Conservation (phyloP, 2,888 invertebrate genomes). For the Antitype chi region DNA sequence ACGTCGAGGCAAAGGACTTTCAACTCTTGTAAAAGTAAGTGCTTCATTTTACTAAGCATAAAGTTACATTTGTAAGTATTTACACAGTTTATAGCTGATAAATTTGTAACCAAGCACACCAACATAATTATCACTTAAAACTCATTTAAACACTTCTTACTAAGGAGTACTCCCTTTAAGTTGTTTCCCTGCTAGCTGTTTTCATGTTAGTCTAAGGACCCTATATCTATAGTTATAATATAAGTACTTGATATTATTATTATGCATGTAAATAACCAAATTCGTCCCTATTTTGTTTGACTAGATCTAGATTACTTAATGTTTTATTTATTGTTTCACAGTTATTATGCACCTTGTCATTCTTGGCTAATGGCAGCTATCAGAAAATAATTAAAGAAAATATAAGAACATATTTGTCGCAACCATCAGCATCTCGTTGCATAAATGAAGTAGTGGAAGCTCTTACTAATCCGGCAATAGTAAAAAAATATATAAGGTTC, state of each 20-base stretch:
- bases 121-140: neutral
- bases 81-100: conserved; percentile 3
- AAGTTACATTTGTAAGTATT: neutral
- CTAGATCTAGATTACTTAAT: no score
- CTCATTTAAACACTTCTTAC: neutral
- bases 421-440: conserved; percentile 19
- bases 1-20: neutral
- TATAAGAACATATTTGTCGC: conserved; percentile 9
- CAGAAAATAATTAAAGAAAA: conserved; percentile 17
- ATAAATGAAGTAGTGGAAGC: conserved; percentile 22
- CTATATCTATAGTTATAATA: no score
- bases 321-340: no score
- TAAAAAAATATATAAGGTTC: conserved; percentile 16
- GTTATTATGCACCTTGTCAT: neutral
- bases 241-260: no score
- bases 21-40: no score
- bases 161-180: no score
- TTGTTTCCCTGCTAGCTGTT: no score
- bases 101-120: neutral
- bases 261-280: no score
- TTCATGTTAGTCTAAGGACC: no score
- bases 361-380: conserved; percentile 19
- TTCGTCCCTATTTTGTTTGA: no score
- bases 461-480: conserved; percentile 8
- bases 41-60: no score